A percentile compares a stretch with the other conserved stretches of the same genome.
Evolutionary conservation across 1,140 invertebrate genomes (phyloP).

Genomic region (Hypsibius dujardini): DNA sequence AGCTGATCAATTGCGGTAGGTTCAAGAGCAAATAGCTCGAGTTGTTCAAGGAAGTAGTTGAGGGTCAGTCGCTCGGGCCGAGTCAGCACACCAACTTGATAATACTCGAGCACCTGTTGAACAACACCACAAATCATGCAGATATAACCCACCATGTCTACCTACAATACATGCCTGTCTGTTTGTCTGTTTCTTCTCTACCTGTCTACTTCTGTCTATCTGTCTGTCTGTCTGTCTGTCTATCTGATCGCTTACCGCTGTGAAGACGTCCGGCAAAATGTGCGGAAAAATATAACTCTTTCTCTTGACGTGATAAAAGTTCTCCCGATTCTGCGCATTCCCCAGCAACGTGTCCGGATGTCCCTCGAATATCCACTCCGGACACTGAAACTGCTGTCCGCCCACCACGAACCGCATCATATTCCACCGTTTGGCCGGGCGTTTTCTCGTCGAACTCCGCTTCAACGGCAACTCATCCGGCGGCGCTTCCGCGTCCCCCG

Average conservation of each 20-base stretch:
- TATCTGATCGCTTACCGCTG: background rate
- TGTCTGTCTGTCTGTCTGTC: background rate
- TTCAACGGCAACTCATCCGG: too few species aligned
- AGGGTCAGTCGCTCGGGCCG: background rate
- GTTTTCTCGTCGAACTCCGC: too few species aligned
- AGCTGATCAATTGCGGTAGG: background rate
- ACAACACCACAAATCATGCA: background rate
- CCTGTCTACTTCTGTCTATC: background rate
- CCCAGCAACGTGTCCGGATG: constrained; percentile 7
- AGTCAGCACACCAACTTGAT: background rate
- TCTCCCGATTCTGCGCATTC: background rate
- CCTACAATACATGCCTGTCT: background rate
- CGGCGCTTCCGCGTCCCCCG: too few species aligned
- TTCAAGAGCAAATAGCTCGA: background rate
- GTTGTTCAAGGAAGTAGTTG: constrained; percentile 12
- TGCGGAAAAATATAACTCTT: background rate
- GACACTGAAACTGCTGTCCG: background rate
- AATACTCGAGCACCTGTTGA: background rate
- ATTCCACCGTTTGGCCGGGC: too few species aligned
- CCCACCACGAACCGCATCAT: background rate
- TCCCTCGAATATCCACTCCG: background rate
- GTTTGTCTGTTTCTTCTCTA: background rate
- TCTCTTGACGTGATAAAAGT: background rate
- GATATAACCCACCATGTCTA: background rate
- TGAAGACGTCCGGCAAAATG: constrained; percentile 2